Conservation (phyloP, 2,888 invertebrate species). For the Scelioninae gen. 2 region DNA sequence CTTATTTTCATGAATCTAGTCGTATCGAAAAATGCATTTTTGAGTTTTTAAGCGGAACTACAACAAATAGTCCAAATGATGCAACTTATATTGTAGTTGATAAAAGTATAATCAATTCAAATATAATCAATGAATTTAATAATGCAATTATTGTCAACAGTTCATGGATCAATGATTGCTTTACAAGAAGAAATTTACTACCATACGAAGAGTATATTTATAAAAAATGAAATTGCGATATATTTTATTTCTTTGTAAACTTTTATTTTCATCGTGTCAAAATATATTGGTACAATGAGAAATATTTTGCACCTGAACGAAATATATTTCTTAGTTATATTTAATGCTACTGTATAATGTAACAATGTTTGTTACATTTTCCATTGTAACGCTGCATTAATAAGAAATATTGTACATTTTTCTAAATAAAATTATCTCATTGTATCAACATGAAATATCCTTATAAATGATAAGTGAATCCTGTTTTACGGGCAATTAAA, state of each 20-base stretch:
- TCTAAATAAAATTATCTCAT: too few relatives aligned
- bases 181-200: conserved; percentile 60
- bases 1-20: conserved; percentile 66
- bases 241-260: neutral
- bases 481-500: too few relatives aligned
- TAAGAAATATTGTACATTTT: too few relatives aligned
- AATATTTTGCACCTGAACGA: too few relatives aligned
- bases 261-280: too few relatives aligned
- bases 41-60: conserved; percentile 68
- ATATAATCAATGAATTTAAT: neutral
- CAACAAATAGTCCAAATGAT: conserved; percentile 61
- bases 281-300: too few relatives aligned
- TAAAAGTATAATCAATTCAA: neutral
- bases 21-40: conserved; percentile 64
- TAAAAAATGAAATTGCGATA: conserved; percentile 14
- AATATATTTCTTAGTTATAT: too few relatives aligned
- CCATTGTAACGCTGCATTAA: too few relatives aligned
- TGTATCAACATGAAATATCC: too few relatives aligned
- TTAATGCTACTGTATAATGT: too few relatives aligned
- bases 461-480: too few relatives aligned
- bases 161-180: conserved; percentile 69
- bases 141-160: neutral
- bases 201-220: conserved; percentile 61
- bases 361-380: too few relatives aligned
- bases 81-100: conserved; percentile 67